Evolutionary conservation across 2,113 vertebrate genomes (phyloP).

Genomic region (Hemiscyllium ocellatum): DNA sequence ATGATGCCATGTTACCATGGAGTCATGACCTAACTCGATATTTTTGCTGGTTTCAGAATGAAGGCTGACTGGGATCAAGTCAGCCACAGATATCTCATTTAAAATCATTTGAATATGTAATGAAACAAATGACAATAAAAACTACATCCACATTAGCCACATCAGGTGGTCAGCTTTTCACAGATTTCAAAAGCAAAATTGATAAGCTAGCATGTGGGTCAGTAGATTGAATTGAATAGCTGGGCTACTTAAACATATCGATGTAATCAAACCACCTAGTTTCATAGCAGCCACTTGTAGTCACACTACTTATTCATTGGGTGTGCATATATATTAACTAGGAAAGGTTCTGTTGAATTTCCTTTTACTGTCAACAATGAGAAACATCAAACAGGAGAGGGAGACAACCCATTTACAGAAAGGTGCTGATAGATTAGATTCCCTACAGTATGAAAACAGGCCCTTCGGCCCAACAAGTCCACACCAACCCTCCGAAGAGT

Average conservation of each 20-base stretch:
- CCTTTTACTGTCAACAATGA: background rate
- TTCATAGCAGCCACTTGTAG: background rate
- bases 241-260: background rate
- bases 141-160: background rate
- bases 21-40: slow-evolving; percentile 7
- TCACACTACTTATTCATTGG: background rate
- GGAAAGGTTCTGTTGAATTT: background rate
- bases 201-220: background rate
- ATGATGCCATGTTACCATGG: slow-evolving; percentile 8
- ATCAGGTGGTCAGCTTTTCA: background rate
- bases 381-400: background rate
- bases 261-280: background rate
- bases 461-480: no score
- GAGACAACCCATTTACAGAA: no score
- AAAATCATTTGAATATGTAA: background rate
- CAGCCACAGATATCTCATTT: background rate
- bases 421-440: no score
- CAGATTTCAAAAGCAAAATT: background rate
- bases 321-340: background rate
- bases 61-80: slow-evolving; percentile 6
- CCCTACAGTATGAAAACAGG: no score
- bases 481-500: no score
- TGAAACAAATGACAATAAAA: slow-evolving; percentile 18
- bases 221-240: background rate
- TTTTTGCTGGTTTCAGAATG: slow-evolving; percentile 10